Evolutionary conservation across 2,888 invertebrate genomes (phyloP), one percentile per base, ranked within the genome.

Genomic region (Oxystoma pomonae): DNA sequence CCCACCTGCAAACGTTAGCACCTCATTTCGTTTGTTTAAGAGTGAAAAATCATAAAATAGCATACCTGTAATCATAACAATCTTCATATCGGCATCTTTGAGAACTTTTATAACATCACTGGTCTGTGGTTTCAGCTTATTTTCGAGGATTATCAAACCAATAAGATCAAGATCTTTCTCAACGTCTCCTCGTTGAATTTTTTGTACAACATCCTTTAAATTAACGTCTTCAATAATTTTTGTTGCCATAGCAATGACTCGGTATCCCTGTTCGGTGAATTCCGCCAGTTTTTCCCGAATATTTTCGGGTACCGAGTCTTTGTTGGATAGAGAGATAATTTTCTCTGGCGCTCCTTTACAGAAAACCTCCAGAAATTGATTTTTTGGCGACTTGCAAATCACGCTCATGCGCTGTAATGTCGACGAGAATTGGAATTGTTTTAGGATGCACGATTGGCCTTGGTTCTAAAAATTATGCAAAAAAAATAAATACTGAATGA

Each of bases 271-370:
- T 71, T 92, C 90, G 0, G 97, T 95, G 78, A 94, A 96, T 51
- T 86, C 84, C 67, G 90, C 89, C 17, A 98, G 80, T 17, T 89
- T 86, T 19, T 87, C 83, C 35, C 86, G 84, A 71, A 94, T 87
- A 75, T 94, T 89, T 2, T 83, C 81, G 0, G 96, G 96, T 60
- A 96, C 89, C 9, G 90, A 86, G 9, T 88, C 85, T 0, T 87
- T 84, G 18, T 78, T 79, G 57, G 92, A 95, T 1, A 97, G 82
- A 0, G 90, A 88, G 7, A 86, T 81, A 51, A 98, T 84, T 88
- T 90, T 94, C 81, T 98, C 97, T 0, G 97, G 97, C 1, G 96
- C 92, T 0, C 97, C 97, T 79, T 98, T 97, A 74, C 91, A 92
- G 78, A 90, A 97, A 0, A 94, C 85, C 67, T 90, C 87, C 71